Evolutionary conservation across 2,113 vertebrate genomes (phyloP), one percentile per base, ranked within the genome.

Genomic region (Limanda limanda): DNA sequence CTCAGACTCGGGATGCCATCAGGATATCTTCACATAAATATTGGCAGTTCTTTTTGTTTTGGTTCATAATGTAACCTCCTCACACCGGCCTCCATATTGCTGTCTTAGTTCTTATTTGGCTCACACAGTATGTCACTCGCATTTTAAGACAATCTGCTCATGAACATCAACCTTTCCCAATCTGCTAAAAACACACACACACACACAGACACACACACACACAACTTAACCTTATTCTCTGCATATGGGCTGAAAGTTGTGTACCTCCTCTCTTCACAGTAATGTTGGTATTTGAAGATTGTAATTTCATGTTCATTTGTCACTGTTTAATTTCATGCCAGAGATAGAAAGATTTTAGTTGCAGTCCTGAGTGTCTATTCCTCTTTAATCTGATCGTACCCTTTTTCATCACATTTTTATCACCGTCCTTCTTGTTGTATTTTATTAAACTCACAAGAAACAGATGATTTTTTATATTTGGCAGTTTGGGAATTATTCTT

Each of bases 111-210:
- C 40, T 65, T 66, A 42, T 45, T 59, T 48, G 40, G 57, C 40
- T 78, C 65, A 65, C 74, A 75, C 31, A 24, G 54, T 83, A 81
- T 83, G 80, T 82, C 85, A 76, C n/a, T 82, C 4, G n/a, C 55
- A 20, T 66, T 27, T 78, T 69, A 63, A 84, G 68, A 70, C 74
- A 82, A 65, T 82, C 59, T 78, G 68, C 83, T 85, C 79, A 85
- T 90, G 69, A 91, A 90, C 86, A 88, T 83, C 81, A 78, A 79
- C 61, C 58, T 78, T 71, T 58, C n/a, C 23, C 67, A 88, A 70
- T 84, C 78, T 83, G 45, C 71, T 63, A 67, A 65, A 80, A 31
- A 31, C 27, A 7, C 31, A 31, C 31, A 6, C 31, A 31, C 31
- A 31, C 31, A 31, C 31, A 31, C 6, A 7, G 1, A 31, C 31